phyloP scores from a whole-genome alignment of 2,113 vertebrate species.

The Pycnonotus jocosus region DNA sequence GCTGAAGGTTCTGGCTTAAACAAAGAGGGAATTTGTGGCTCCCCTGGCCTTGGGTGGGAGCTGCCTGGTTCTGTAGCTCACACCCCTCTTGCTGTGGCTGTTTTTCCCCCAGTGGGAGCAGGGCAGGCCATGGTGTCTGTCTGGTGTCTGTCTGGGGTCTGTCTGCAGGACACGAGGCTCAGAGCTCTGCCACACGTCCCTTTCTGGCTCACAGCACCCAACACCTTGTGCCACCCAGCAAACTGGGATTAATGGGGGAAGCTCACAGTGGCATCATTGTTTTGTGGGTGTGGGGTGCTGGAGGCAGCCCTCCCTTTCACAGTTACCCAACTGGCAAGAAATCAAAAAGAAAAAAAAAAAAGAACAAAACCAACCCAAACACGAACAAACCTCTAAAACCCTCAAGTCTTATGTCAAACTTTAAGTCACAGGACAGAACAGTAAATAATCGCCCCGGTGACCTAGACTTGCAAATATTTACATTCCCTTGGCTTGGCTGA shows the following conservation, averaged over 20 bases:
- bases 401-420: constrained; percentile 38
- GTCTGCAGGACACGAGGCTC: background rate
- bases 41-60: background rate
- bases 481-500: constrained; percentile 54
- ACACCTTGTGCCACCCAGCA: constrained; percentile 41
- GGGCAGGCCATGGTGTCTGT: rapidly evolving
- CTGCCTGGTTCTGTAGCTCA: background rate
- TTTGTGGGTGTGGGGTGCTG: background rate
- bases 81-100: background rate
- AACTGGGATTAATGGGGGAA: background rate
- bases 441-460: constrained; percentile 61
- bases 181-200: background rate
- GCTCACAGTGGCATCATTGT: constrained; percentile 40
- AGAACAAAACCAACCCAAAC: background rate
- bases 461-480: constrained; percentile 66
- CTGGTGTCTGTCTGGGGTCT: too few relatives aligned
- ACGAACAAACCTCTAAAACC: background rate
- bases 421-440: background rate
- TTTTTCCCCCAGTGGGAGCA: background rate
- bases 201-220: constrained; percentile 51
- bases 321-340: background rate
- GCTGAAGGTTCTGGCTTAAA: background rate
- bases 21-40: background rate
- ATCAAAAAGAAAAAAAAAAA: background rate
- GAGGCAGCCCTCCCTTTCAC: background rate